These are phyloP conservation scores for Drosophila pandora DNA, from an alignment of 1,140 invertebrate species.

Conservation along the genomic window DNA sequence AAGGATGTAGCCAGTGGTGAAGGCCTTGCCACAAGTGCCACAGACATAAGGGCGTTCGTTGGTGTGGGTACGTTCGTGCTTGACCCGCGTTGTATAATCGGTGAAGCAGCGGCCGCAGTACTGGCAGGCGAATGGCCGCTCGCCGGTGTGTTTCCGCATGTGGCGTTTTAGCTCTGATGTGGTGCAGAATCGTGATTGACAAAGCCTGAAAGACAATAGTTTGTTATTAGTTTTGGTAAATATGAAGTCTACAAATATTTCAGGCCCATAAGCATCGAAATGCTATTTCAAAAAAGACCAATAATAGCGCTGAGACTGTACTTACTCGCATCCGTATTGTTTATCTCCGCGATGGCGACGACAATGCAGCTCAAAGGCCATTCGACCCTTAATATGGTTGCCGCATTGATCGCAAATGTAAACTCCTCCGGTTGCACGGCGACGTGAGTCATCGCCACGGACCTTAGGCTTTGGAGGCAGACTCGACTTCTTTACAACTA, in stretches of 20 bases:
- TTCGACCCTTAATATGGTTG: constrained; percentile 69
- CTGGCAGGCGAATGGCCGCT: constrained; percentile 69
- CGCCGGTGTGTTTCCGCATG: constrained; percentile 73
- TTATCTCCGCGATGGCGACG: constrained; percentile 73
- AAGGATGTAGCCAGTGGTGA: constrained; percentile 84
- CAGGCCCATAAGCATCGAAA: too few species aligned
- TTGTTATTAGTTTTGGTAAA: too few species aligned
- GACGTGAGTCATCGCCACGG: constrained; percentile 55
- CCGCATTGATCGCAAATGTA: constrained; percentile 75
- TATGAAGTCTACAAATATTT: too few species aligned
- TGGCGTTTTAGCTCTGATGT: constrained; percentile 74
- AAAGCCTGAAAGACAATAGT: constrained; percentile 46
- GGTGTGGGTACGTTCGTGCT: constrained; percentile 85
- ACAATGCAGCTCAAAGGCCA: constrained; percentile 71
- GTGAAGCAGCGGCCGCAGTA: constrained; percentile 73
- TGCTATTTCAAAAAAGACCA: too few species aligned
- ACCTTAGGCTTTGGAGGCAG: constrained; percentile 62
- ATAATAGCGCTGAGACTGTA: not conserved
- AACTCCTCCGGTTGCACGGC: constrained; percentile 60
- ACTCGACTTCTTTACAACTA: constrained; percentile 63
- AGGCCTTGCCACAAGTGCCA: constrained; percentile 85
- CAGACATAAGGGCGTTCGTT: constrained; percentile 86
- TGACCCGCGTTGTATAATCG: constrained; percentile 72
- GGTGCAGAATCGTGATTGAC: constrained; percentile 75
- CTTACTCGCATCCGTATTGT: constrained; percentile 74